Conservation (phyloP, 2,888 invertebrate genomes). For the Pollenia griseotomentosa region DNA sequence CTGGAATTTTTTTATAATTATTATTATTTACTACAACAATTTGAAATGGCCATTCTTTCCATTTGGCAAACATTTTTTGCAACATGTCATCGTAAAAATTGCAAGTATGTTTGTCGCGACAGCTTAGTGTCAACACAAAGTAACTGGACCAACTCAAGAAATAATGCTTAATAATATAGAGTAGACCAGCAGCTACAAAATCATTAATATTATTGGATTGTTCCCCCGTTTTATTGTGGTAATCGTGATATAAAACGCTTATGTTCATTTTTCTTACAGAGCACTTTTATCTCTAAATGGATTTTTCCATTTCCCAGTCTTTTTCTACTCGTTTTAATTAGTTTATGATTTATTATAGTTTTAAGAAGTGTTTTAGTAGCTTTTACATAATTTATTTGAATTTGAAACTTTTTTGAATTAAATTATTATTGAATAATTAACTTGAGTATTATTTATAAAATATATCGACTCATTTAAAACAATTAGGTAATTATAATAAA, state of each 20-base stretch:
- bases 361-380: slow-evolving; percentile 7
- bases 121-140: slow-evolving; percentile 77
- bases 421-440: background rate
- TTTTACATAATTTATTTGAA: slow-evolving; percentile 38
- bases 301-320: background rate
- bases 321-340: background rate
- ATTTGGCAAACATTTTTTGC: slow-evolving; percentile 75
- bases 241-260: slow-evolving; percentile 74
- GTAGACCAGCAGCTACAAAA: slow-evolving; percentile 77
- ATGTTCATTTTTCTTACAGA: slow-evolving; percentile 76
- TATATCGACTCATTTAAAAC: no score
- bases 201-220: slow-evolving; percentile 76
- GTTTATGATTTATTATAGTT: slow-evolving; percentile 43
- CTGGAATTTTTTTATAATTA: background rate
- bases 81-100: slow-evolving; percentile 79
- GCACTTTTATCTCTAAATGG: slow-evolving; percentile 5
- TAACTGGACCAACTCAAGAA: slow-evolving; percentile 76
- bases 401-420: slow-evolving; percentile 2
- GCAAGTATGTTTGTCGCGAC: slow-evolving; percentile 75
- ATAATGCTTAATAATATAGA: slow-evolving; percentile 77
- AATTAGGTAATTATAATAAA: no score
- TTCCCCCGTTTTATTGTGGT: slow-evolving; percentile 75
- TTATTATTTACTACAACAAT: slow-evolving; percentile 75
- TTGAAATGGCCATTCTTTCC: slow-evolving; percentile 75
- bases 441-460: background rate